phyloP scores from a whole-genome alignment of 2,888 invertebrate genomes.

The Pseudoips prasinana region DNA sequence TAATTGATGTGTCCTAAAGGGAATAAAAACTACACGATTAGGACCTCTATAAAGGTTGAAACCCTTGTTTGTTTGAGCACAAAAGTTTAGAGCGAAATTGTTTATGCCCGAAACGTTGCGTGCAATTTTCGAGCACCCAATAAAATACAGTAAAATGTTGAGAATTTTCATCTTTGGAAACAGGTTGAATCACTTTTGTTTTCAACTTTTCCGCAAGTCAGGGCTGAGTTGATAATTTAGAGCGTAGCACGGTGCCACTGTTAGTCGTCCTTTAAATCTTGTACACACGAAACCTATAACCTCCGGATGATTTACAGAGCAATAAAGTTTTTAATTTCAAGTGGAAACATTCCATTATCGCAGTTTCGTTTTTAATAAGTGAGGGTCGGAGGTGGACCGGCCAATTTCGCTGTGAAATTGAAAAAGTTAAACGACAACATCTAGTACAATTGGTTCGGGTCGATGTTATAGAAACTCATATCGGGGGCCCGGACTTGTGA shows the following conservation, averaged over 20 bases:
- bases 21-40: slow-evolving; percentile 73
- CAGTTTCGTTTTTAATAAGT: slow-evolving; percentile 61
- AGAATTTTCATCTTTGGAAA: slow-evolving; percentile 42
- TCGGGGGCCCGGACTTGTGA: slow-evolving; percentile 20
- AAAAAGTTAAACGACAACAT: slow-evolving; percentile 61
- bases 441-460: slow-evolving; percentile 44
- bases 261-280: slow-evolving; percentile 43
- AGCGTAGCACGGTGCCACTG: slow-evolving; percentile 35
- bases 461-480: slow-evolving; percentile 39
- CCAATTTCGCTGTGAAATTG: slow-evolving; percentile 59
- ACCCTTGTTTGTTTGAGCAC: slow-evolving; percentile 19
- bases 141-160: slow-evolving; percentile 40
- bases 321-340: slow-evolving; percentile 63
- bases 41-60: slow-evolving; percentile 14
- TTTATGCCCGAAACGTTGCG: slow-evolving; percentile 22
- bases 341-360: slow-evolving; percentile 55
- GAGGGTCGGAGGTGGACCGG: slow-evolving; percentile 44
- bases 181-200: slow-evolving; percentile 49
- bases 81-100: slow-evolving; percentile 15
- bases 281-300: slow-evolving; percentile 41
- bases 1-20: slow-evolving; percentile 64
- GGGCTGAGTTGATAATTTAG: slow-evolving; percentile 50
- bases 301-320: slow-evolving; percentile 49
- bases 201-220: slow-evolving; percentile 35
- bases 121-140: slow-evolving; percentile 29